A percentile compares a stretch with the other conserved stretches of the same genome.
phyloP scores from a whole-genome alignment of 1,140 invertebrate species.

The Macrostomum lignano region DNA sequence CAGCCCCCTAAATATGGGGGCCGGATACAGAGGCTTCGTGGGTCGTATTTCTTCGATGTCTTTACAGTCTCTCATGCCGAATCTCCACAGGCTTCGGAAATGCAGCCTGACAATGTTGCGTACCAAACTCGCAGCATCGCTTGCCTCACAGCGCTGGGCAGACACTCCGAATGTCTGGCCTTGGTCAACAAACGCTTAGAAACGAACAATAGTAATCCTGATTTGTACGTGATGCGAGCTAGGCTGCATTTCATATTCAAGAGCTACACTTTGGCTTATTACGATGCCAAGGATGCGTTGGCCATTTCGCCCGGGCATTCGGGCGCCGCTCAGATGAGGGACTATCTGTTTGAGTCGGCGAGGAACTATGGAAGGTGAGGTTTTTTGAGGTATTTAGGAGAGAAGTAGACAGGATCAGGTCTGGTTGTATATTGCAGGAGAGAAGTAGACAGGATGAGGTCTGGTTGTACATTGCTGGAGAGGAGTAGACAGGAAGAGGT shows the following conservation, averaged over 20 bases:
- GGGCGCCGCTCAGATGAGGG: conserved; percentile 16
- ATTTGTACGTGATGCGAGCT: conserved; percentile 23
- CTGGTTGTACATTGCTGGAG: too few species aligned
- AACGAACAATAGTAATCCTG: conserved; percentile 16
- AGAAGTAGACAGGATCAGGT: too few species aligned
- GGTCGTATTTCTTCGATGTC: too few species aligned
- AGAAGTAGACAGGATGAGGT: too few species aligned
- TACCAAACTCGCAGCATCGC: conserved; percentile 24
- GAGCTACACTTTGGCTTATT: conserved; percentile 20
- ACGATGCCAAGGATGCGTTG: conserved; percentile 23
- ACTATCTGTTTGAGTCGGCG: conserved; percentile 11
- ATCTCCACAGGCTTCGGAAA: conserved; percentile 18
- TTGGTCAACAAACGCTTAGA: conserved; percentile 20
- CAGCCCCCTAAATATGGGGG: too few species aligned
- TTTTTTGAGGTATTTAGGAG: too few species aligned
- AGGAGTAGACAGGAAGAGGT: conserved; percentile 12
- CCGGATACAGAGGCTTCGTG: too few species aligned
- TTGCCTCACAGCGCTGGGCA: conserved; percentile 19
- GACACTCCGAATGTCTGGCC: conserved; percentile 20
- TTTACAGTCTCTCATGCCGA: too few species aligned
- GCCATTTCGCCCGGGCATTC: conserved; percentile 12
- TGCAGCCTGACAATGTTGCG: conserved; percentile 18
- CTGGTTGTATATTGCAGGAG: too few species aligned
- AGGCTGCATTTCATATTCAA: conserved; percentile 19
- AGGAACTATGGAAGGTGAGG: conserved; percentile 13